A percentile compares a stretch with the other conserved stretches of the same genome.
phyloP scores from a whole-genome alignment of 1,140 invertebrate genomes.

The Cheumatopsyche charites region DNA sequence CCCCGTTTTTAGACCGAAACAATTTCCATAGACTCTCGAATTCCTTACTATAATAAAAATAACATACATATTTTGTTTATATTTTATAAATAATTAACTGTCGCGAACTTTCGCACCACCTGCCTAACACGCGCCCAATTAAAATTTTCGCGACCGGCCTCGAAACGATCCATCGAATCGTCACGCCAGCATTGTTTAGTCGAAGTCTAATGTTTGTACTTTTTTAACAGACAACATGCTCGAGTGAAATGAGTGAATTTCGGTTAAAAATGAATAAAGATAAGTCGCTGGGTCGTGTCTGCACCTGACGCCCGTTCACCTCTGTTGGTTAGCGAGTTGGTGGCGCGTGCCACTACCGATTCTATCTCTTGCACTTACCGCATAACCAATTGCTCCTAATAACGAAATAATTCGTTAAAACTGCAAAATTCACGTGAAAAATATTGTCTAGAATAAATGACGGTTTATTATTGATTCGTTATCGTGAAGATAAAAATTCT shows the following conservation, averaged over 20 bases:
- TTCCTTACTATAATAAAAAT: no score
- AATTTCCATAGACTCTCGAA: no score
- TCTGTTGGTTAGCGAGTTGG: slow-evolving; percentile 12
- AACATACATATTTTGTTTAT: background rate
- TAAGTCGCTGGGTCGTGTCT: slow-evolving; percentile 41
- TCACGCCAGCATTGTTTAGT: background rate
- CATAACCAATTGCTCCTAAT: slow-evolving; percentile 9
- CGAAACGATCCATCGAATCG: background rate
- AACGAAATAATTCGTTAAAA: background rate
- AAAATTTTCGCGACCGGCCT: background rate
- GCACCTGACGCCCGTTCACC: slow-evolving; percentile 42
- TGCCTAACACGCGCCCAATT: slow-evolving; percentile 3
- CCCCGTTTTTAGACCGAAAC: no score
- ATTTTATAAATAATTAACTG: background rate
- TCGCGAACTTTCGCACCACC: slow-evolving; percentile 1
- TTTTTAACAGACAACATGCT: background rate
- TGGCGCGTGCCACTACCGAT: slow-evolving; percentile 23
- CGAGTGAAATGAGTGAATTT: slow-evolving; percentile 24
- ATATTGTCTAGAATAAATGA: background rate
- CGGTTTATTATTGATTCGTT: background rate
- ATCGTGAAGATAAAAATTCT: slow-evolving; percentile 4
- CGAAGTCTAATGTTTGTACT: slow-evolving; percentile 2
- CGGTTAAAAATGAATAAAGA: slow-evolving; percentile 49
- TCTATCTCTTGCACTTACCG: slow-evolving; percentile 9
- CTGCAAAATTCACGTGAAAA: background rate